A percentile compares a stretch with the other conserved stretches of the same genome.
Conservation (phyloP, 2,113 vertebrate species). For the Rhadina sibilatrix region DNA sequence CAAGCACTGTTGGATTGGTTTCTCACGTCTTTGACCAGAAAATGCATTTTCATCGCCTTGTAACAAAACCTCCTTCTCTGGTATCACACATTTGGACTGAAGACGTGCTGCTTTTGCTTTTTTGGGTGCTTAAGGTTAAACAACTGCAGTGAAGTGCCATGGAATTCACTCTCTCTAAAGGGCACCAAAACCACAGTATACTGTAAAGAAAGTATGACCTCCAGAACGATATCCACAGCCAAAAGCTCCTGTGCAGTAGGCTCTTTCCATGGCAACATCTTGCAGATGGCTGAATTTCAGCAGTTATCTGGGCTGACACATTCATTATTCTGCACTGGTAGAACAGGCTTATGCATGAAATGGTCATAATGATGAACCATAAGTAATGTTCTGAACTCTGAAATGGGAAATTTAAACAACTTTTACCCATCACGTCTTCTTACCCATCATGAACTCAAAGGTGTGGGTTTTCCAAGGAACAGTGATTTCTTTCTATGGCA, state of each 20-base stretch:
- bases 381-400: neutral
- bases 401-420: neutral
- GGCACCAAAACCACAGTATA: neutral
- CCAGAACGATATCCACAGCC: neutral
- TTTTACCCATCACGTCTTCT: neutral
- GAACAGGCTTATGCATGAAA: neutral
- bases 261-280: neutral
- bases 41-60: neutral
- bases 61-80: neutral
- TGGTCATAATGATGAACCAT: neutral
- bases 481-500: neutral
- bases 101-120: neutral
- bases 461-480: neutral
- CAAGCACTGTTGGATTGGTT: neutral
- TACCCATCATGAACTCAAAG: neutral
- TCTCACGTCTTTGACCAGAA: constrained; percentile 26
- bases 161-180: neutral
- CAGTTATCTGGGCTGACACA: neutral
- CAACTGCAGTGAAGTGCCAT: neutral
- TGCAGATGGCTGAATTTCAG: constrained; percentile 16
- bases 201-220: neutral
- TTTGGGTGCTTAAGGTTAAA: neutral
- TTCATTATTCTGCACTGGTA: neutral
- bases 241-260: neutral
- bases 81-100: neutral